Evolutionary conservation across 2,113 vertebrate genomes (phyloP).

Genomic region (Glaucomys volans): DNA sequence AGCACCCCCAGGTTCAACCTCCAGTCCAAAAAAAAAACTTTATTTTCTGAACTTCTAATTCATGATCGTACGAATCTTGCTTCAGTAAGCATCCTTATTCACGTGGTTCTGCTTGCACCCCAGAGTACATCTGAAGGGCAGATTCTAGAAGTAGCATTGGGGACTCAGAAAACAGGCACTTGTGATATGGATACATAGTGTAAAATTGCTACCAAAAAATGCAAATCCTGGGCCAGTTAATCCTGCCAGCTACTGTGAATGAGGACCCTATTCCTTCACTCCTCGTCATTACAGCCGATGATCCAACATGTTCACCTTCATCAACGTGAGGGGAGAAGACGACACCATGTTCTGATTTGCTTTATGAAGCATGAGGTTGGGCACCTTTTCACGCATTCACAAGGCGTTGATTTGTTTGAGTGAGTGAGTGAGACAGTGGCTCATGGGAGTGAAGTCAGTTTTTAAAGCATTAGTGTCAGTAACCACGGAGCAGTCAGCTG

Average conservation of each 20-base stretch:
- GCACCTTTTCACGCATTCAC: neutral
- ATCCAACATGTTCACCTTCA: neutral
- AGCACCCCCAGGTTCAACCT: no score
- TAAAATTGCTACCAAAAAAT: neutral
- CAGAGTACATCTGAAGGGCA: neutral
- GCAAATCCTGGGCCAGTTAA: neutral
- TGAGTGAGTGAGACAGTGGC: no score
- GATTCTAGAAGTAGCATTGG: neutral
- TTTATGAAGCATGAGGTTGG: neutral
- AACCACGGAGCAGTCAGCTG: neutral
- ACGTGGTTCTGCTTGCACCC: neutral
- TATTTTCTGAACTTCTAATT: neutral
- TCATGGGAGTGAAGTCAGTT: neutral
- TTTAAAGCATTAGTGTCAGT: no score
- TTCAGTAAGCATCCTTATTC: neutral
- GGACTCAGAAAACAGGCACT: neutral
- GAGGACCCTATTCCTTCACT: neutral
- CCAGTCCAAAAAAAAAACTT: neutral
- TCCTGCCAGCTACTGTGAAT: accelerated
- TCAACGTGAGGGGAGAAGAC: no score
- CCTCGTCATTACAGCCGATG: accelerated
- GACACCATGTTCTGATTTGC: no score
- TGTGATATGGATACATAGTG: no score
- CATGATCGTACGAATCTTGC: neutral
- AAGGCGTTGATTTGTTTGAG: neutral